Base-by-base conservation (phyloP, 2,113 vertebrate species). In the Isichthys henryi region DNA sequence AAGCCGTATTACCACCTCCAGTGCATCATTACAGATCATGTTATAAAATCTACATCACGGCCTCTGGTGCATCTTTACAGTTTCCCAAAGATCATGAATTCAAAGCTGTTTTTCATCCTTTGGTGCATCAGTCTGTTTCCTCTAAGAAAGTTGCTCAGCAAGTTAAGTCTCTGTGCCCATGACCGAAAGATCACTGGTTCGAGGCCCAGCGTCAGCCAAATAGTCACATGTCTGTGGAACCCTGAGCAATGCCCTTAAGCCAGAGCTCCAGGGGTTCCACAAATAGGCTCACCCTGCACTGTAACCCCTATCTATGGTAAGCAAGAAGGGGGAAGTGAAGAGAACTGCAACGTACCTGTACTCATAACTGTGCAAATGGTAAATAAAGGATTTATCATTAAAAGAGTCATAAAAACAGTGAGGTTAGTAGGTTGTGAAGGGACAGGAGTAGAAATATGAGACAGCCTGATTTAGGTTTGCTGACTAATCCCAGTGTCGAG, bases 401-500 rank as follows among this genome's bases (percentile, higher is more conserved):
- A 66, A 66, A 66, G n/a, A 74, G 13, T 77, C 31, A 74, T 15
- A 35, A 74, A 2, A 35, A 35, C 31, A 10, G 10, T 31, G n/a
- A 11, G 66, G 31, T 74, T 4, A 35, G 66, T 35, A 74, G 27
- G 66, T 31, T 35, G 3, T 35, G 66, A 35, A 74, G 27, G 4
- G 9, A 62, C 2, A 27, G 27, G 13, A 5, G 66, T 15, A 13
- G n/a, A 94, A 93, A 94, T 93, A 95, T 94, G 95, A 95, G 95
- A 96, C 97, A 95, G 94, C 93, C 91, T 93, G 96, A 90, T 89
- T 94, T 95, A 96, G 98, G 98, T 13, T 98, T 96, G 93, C 53
- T 88, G 97, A 98, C 98, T 98, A 97, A 94, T 96, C 97, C 94
- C 90, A 88, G 94, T 95, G 95, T 93, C 94, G 96, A 95, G 93